Evolutionary conservation across 1,140 invertebrate genomes (phyloP).

Genomic region (Nasonia vitripennis): DNA sequence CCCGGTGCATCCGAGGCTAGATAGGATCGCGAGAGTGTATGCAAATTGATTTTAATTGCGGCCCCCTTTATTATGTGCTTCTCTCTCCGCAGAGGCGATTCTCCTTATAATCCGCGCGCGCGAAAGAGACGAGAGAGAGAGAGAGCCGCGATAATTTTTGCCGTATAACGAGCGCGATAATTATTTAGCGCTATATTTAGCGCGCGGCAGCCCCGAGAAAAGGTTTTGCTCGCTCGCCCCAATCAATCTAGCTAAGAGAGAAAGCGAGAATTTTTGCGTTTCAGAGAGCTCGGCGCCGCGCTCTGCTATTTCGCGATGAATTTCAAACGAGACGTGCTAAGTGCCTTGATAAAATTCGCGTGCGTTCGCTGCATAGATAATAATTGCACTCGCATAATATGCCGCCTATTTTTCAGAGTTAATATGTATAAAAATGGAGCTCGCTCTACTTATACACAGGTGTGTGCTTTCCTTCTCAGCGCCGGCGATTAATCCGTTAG

Average conservation of each 20-base stretch:
- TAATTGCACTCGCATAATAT: too few relatives aligned
- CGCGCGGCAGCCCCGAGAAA: not conserved
- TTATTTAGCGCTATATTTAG: not conserved
- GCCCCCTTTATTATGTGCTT: constrained; percentile 4
- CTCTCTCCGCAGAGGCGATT: not conserved
- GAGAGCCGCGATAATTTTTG: not conserved
- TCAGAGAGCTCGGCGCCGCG: not conserved
- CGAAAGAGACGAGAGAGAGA: too few relatives aligned
- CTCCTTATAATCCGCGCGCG: not conserved
- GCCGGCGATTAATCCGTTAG: not conserved
- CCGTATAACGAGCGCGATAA: not conserved
- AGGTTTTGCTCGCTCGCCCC: not conserved
- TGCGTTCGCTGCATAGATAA: not conserved
- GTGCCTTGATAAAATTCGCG: not conserved
- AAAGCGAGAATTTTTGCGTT: not conserved
- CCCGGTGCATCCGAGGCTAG: not conserved
- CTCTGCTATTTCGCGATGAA: not conserved
- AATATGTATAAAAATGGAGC: not conserved
- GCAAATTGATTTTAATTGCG: constrained; percentile 34
- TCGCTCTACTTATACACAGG: not conserved
- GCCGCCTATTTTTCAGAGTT: not conserved
- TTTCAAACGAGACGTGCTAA: too few relatives aligned
- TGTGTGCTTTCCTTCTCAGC: not conserved
- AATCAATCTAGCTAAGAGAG: not conserved
- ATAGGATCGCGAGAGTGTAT: not conserved